These are phyloP conservation scores for Spinus pinus DNA, from an alignment of 2,797 vertebrate genomes.

Conservation along the genomic window DNA sequence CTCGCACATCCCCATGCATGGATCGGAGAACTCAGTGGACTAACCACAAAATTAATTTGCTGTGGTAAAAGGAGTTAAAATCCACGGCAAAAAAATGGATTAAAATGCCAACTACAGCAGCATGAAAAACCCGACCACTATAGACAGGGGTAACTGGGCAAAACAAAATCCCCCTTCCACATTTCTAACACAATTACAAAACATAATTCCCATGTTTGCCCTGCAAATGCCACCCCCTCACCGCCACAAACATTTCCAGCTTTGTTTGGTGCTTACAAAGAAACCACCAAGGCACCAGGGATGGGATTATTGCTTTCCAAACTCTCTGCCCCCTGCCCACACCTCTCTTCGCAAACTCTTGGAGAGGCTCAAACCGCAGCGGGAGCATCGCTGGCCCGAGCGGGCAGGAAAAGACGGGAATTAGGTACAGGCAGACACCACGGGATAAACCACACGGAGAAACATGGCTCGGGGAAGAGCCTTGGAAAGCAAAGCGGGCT, in stretches of 20 bases:
- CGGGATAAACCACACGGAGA: background rate
- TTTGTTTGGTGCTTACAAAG: slow-evolving; percentile 11
- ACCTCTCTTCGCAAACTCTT: background rate
- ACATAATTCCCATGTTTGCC: background rate
- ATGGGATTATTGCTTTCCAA: background rate
- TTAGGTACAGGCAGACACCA: background rate
- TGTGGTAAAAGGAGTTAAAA: background rate
- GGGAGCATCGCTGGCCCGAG: background rate
- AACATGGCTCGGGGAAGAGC: background rate
- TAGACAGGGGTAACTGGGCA: rapidly evolving
- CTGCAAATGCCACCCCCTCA: background rate
- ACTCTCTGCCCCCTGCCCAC: background rate
- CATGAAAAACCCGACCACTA: rapidly evolving
- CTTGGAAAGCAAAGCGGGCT: background rate
- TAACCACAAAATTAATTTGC: background rate
- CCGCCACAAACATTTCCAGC: background rate
- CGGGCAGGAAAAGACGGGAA: background rate
- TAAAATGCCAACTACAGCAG: background rate
- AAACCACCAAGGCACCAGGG: background rate
- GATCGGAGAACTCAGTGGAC: background rate
- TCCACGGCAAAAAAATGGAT: background rate
- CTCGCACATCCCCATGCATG: rapidly evolving
- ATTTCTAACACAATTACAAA: background rate
- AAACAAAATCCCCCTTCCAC: background rate
- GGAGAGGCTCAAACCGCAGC: background rate